Base-by-base conservation (phyloP, 2,888 invertebrate species). In the Cerastis leucographa region DNA sequence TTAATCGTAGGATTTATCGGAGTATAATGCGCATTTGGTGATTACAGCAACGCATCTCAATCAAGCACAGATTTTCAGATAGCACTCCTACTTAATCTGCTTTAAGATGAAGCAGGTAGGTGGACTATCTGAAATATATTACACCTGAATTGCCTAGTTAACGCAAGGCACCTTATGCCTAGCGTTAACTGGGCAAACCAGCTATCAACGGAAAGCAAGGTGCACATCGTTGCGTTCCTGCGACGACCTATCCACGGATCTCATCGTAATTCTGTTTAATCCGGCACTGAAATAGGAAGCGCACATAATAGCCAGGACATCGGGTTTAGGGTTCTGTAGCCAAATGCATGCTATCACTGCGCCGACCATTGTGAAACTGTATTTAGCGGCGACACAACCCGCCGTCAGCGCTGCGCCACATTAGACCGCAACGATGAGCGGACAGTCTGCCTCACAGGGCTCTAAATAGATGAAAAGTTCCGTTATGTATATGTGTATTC, bases 221-320 rank as follows among this genome's bases (percentile, higher is more conserved):
- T 25, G 40, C 59, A 42, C n/a, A 80, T 22, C n/a, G 25, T 17
- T n/a, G 17, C 64, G 29, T 22, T 17, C n/a, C 22, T 66, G 44
- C 35, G 17, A 56, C 14, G 49, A 54, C 19, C 29, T 54, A 29
- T 49, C 59, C 71, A 75, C 35, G 44, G 46, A 59, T 75, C 35
- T 81, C 85, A 64, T 65, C 71, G 71, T 85, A 81, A 85, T 83
- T 85, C 83, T 70, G 59, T 70, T 61, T 82, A 83, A 85, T 76
- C 76, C 85, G 40, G 56, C 40, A 35, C 54, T 54, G 56, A 49
- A 69, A 81, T 69, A 76, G 68, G n/a, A 71, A 54, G 73, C 64
- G 70, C 65, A 71, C 46, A 66, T 35, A 35, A 35, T 73, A 85
- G 65, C 82, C 71, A 67, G 85, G 70, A 65, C 73, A 82, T 74